Percentiles rank a stretch among this genome's conserved stretches.
These are phyloP conservation scores for Antedon mediterranea DNA, from an alignment of 53 echinoderm and acorn worm species.

Conservation along the genomic window DNA sequence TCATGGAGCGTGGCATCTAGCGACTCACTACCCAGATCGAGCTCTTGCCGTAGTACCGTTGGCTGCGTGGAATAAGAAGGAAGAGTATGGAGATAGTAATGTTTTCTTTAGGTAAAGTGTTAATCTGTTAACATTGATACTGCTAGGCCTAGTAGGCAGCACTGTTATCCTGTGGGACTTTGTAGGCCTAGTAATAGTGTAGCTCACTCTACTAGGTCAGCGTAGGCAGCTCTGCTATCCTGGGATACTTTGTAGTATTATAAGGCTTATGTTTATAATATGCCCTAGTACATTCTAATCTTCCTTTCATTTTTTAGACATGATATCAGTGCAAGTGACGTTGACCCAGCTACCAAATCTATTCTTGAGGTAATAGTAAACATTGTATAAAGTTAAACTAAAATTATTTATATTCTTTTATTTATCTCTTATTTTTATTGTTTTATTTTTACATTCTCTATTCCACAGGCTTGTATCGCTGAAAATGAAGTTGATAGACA, in stretches of 20 bases:
- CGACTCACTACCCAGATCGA: conserved; percentile 79
- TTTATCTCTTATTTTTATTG: background rate
- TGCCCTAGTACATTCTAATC: background rate
- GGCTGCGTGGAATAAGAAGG: conserved; percentile 97
- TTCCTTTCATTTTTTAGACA: conserved; percentile 33
- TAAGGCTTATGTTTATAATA: no score
- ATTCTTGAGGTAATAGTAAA: conserved; percentile 58
- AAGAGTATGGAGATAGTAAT: conserved; percentile 97
- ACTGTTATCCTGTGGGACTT: no score
- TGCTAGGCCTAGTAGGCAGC: no score
- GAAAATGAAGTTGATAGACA: conserved; percentile 91
- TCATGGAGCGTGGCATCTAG: conserved; percentile 97
- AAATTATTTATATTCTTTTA: background rate
- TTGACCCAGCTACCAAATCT: conserved; percentile 62
- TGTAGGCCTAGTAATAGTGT: no score
- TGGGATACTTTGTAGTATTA: no score
- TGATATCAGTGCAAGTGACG: conserved; percentile 73
- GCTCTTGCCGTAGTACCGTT: conserved; percentile 80
- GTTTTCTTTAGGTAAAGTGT: conserved; percentile 66
- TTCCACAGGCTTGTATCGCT: conserved; percentile 49
- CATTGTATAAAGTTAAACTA: no score
- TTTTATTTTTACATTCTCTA: background rate
- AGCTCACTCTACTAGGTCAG: no score
- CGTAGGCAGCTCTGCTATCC: no score
- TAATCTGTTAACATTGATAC: no score